phyloP scores from a whole-genome alignment of 2,113 vertebrate genomes.

The Chrysochloris asiatica region DNA sequence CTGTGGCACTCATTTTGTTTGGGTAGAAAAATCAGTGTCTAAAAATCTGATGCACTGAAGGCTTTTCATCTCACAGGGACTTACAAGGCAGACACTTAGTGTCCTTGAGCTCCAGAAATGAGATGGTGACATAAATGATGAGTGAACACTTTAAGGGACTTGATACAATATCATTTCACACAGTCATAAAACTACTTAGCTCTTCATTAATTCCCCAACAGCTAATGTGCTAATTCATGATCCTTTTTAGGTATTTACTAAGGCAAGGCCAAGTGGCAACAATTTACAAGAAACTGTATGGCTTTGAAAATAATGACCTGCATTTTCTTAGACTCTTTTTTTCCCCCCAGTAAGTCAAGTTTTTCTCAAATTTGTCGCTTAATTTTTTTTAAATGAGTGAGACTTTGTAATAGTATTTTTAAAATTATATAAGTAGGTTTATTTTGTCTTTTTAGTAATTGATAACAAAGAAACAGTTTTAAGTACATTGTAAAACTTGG shows the following conservation, averaged over 20 bases:
- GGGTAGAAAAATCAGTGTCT: neutral
- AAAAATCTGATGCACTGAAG: neutral
- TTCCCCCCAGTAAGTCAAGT: neutral
- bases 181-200: neutral
- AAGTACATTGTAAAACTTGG: neutral
- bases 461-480: neutral
- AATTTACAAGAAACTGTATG: neutral
- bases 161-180: neutral
- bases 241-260: neutral
- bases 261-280: neutral
- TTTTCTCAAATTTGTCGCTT: slow-evolving; percentile 33
- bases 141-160: neutral
- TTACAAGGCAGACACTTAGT: neutral
- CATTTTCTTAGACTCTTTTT: neutral
- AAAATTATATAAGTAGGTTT: slow-evolving; percentile 2
- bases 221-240: slow-evolving; percentile 19
- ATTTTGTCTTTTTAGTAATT: slow-evolving; percentile 35
- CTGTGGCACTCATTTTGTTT: neutral
- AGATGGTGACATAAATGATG: neutral
- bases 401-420: slow-evolving; percentile 26
- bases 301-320: neutral
- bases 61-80: neutral
- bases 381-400: neutral
- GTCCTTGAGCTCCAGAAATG: neutral
- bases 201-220: slow-evolving; percentile 21